Conservation (phyloP, 2,113 vertebrate genomes). For the Dipodomys spectabilis region DNA sequence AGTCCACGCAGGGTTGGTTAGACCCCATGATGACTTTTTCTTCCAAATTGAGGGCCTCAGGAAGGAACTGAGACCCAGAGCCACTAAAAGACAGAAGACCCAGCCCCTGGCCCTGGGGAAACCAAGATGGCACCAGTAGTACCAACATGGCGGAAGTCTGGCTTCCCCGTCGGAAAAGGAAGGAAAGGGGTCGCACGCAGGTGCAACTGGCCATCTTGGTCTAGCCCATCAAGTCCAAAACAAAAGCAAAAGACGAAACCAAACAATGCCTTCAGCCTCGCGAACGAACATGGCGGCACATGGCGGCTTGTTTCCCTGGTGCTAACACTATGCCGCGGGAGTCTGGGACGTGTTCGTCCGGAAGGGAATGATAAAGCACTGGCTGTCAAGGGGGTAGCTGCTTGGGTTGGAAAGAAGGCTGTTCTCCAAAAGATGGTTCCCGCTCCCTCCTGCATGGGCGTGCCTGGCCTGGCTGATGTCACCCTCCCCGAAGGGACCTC, state of each 20-base stretch:
- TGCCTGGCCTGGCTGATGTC: constrained; percentile 14
- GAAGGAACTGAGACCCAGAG: background rate
- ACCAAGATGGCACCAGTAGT: background rate
- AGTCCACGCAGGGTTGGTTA: background rate
- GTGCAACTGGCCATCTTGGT: too few species aligned
- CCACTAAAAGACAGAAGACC: too few species aligned
- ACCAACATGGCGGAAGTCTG: background rate
- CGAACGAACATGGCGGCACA: fast-evolving
- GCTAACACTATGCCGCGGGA: background rate
- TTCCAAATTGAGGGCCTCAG: background rate
- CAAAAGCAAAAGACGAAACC: background rate
- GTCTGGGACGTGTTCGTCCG: constrained; percentile 2
- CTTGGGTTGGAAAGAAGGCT: constrained; percentile 42
- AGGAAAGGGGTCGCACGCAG: background rate
- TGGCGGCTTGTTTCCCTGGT: background rate
- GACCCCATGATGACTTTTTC: background rate
- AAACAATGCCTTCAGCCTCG: background rate
- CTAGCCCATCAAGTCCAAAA: background rate
- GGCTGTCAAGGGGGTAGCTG: constrained; percentile 53
- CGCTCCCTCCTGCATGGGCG: background rate
- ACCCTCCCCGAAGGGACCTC: background rate
- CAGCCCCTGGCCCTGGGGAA: background rate
- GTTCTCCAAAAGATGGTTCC: constrained; percentile 29
- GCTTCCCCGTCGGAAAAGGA: background rate
- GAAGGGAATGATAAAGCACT: background rate